Evolutionary conservation across 2,888 invertebrate genomes (phyloP).

Genomic region (Nymphalis c-album): DNA sequence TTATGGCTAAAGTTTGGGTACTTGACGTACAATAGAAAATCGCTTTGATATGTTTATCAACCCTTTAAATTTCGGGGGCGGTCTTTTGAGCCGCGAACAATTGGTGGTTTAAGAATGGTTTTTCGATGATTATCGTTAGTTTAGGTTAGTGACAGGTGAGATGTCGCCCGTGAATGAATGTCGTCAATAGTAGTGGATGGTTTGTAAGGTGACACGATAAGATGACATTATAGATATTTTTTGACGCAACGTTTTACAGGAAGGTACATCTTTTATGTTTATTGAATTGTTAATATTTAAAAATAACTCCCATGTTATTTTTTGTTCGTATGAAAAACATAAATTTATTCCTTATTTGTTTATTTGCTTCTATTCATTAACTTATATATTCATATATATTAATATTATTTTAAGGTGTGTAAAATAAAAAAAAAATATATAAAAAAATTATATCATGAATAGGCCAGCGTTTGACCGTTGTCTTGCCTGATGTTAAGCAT

Average conservation of each 20-base stretch:
- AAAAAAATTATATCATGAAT: no score
- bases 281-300: slow-evolving; percentile 45
- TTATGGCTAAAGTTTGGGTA: slow-evolving; percentile 49
- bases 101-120: slow-evolving; percentile 68
- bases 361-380: no score
- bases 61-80: slow-evolving; percentile 70
- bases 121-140: slow-evolving; percentile 70
- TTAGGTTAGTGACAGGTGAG: slow-evolving; percentile 78
- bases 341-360: no score
- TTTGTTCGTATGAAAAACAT: no score
- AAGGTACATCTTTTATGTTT: slow-evolving; percentile 50
- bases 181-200: slow-evolving; percentile 49
- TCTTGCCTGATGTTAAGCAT: no score
- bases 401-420: no score
- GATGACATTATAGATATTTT: slow-evolving; percentile 52
- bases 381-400: no score
- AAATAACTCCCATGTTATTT: background rate
- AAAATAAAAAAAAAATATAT: no score
- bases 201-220: slow-evolving; percentile 67
- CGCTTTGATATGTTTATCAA: slow-evolving; percentile 80
- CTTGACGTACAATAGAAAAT: slow-evolving; percentile 50
- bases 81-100: slow-evolving; percentile 64
- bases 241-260: slow-evolving; percentile 42
- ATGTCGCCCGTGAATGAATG: slow-evolving; percentile 71
- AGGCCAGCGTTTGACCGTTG: no score